phyloP scores from a whole-genome alignment of 2,113 vertebrate genomes.

The Plectropomus leopardus region DNA sequence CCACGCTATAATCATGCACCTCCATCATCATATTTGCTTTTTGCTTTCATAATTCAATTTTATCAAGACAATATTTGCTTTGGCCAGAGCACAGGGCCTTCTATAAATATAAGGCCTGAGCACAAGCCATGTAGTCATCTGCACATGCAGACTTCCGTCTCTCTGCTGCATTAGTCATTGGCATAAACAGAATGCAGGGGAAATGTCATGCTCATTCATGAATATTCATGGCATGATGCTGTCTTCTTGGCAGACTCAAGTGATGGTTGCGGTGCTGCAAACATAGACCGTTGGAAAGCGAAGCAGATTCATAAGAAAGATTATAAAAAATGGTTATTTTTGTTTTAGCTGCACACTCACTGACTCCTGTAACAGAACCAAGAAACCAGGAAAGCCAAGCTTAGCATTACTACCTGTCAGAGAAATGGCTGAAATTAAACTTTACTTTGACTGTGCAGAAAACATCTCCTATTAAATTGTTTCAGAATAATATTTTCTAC shows the following conservation, averaged over 20 bases:
- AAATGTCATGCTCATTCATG: conserved; percentile 82
- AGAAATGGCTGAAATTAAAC: not conserved
- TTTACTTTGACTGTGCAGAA: not conserved
- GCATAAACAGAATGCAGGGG: conserved; percentile 80
- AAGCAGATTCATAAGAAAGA: conserved; percentile 64
- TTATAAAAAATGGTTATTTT: conserved; percentile 56
- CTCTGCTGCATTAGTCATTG: conserved; percentile 78
- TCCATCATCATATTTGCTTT: conserved; percentile 62
- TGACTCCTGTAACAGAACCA: conserved; percentile 16
- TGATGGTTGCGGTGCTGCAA: conserved; percentile 69
- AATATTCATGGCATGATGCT: conserved; percentile 82
- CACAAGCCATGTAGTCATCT: conserved; percentile 61
- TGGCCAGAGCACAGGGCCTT: conserved; percentile 62
- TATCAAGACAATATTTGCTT: conserved; percentile 77
- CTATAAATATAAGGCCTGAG: conserved; percentile 73
- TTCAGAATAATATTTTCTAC: not conserved
- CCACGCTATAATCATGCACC: conserved; percentile 33
- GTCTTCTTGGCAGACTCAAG: conserved; percentile 76
- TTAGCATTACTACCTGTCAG: not conserved
- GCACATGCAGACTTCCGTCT: conserved; percentile 55
- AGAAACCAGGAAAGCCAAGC: conserved; percentile 25
- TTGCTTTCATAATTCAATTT: conserved; percentile 69
- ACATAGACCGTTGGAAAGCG: conserved; percentile 50
- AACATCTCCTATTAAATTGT: not conserved
- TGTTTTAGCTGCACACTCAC: conserved; percentile 40